Evolutionary conservation across 2,113 vertebrate species (phyloP).

Genomic region (Oncorhynchus tshawytscha): DNA sequence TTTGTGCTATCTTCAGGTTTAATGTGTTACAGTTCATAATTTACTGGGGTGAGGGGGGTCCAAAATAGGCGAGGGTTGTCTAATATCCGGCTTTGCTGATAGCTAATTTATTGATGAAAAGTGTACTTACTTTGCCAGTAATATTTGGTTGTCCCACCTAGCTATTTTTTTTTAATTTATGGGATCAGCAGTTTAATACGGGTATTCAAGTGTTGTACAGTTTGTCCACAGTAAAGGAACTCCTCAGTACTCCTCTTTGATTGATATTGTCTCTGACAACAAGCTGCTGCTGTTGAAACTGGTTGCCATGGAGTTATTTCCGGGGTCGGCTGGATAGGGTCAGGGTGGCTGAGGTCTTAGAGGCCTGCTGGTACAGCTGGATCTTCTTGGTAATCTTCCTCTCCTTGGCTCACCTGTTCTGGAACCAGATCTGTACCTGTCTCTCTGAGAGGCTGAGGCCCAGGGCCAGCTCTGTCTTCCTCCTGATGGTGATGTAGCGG

Average conservation of each 20-base stretch:
- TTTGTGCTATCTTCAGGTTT: no score
- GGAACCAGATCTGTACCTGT: conserved; percentile 99
- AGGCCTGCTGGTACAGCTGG: conserved; percentile 85
- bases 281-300: conserved; percentile 68
- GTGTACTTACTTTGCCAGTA: no score
- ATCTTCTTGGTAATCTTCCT: conserved; percentile 93
- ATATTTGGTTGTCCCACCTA: no score
- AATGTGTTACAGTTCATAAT: no score
- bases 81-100: no score
- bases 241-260: conserved; percentile 82
- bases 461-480: conserved; percentile 86
- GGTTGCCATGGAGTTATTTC: conserved; percentile 68
- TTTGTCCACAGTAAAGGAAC: neutral
- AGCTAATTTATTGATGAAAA: no score
- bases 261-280: conserved; percentile 75
- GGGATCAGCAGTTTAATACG: conserved; percentile 24
- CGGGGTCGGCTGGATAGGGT: conserved; percentile 60
- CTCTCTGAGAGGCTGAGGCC: conserved; percentile 87
- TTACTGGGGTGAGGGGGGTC: no score
- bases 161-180: neutral
- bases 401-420: conserved; percentile 95
- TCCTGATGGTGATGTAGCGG: conserved; percentile 93
- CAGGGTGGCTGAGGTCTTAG: conserved; percentile 77
- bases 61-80: no score
- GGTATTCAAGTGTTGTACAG: neutral